phyloP scores from a whole-genome alignment of 2,113 vertebrate species.

The Brachypteracias leptosomus region DNA sequence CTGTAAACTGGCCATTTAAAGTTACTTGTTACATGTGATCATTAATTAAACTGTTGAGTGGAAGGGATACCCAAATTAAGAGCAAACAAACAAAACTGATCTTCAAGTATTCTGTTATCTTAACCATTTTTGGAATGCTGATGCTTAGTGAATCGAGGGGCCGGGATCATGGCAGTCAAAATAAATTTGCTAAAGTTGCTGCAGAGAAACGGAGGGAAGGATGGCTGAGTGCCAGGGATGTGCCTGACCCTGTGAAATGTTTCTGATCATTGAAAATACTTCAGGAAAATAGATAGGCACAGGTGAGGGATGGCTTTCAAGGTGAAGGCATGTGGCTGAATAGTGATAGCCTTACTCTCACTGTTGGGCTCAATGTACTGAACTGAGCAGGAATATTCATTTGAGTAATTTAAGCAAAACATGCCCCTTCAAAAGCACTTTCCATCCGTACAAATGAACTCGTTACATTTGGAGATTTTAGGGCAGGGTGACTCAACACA shows the following conservation, averaged over 20 bases:
- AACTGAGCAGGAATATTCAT: not conserved
- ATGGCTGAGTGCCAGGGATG: not conserved
- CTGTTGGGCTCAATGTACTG: not conserved
- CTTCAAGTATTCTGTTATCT: not conserved
- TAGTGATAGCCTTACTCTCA: not conserved
- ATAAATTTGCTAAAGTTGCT: not conserved
- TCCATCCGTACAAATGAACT: not conserved
- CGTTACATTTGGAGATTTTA: not conserved
- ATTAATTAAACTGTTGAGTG: not conserved
- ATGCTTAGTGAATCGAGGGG: not conserved
- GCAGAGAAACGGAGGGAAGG: not conserved
- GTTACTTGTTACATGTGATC: not conserved
- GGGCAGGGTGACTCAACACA: not conserved
- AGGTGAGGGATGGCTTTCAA: not conserved
- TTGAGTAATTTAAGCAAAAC: not conserved
- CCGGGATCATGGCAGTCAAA: not conserved
- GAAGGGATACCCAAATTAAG: not conserved
- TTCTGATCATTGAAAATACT: not conserved
- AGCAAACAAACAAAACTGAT: not conserved
- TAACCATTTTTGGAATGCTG: not conserved
- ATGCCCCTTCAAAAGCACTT: not conserved
- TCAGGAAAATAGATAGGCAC: not conserved
- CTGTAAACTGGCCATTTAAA: not conserved
- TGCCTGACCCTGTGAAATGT: not conserved
- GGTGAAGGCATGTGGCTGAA: not conserved